Percentiles rank a stretch among this genome's conserved stretches.
Conservation (phyloP, 2,888 invertebrate species). For the Lissocephala sabroskyi region DNA sequence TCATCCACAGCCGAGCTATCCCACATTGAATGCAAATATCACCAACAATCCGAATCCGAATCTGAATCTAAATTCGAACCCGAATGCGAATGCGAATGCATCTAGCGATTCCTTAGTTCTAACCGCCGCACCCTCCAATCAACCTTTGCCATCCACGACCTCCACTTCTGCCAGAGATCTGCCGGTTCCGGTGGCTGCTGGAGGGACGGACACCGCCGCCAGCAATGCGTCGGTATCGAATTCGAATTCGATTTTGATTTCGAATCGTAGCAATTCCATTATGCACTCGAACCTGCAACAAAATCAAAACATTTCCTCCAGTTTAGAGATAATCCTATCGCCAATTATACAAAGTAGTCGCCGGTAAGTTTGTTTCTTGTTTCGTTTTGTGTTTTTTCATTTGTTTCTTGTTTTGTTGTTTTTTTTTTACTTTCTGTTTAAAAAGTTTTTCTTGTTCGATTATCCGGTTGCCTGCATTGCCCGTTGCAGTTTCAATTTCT, state of each 20-base stretch:
- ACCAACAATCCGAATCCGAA: slow-evolving; percentile 40
- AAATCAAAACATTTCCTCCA: slow-evolving; percentile 73
- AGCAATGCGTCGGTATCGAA: slow-evolving; percentile 2
- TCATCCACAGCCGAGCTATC: slow-evolving; percentile 46
- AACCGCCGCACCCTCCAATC: slow-evolving; percentile 16
- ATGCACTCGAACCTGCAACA: slow-evolving; percentile 63
- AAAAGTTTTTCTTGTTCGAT: too few species aligned
- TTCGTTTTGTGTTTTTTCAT: too few species aligned
- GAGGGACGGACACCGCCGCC: too few species aligned
- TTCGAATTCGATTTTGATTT: slow-evolving; percentile 7
- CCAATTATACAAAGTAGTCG: slow-evolving; percentile 74
- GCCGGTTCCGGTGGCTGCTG: too few species aligned
- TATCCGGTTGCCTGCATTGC: too few species aligned
- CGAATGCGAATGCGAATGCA: slow-evolving; percentile 34
- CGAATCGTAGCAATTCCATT: slow-evolving; percentile 39
- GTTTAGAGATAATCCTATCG: slow-evolving; percentile 73
- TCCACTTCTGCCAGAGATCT: slow-evolving; percentile 20
- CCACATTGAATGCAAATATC: slow-evolving; percentile 58
- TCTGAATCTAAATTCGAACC: slow-evolving; percentile 27
- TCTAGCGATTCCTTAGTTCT: slow-evolving; percentile 31
- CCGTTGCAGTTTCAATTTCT: slow-evolving; percentile 9
- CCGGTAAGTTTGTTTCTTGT: slow-evolving; percentile 70
- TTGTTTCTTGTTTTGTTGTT: slow-evolving; percentile 27
- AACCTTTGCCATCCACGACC: slow-evolving; percentile 21
- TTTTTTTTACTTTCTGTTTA: slow-evolving; percentile 13